Conservation (phyloP, 2,113 vertebrate species). For the Euleptes europaea region DNA sequence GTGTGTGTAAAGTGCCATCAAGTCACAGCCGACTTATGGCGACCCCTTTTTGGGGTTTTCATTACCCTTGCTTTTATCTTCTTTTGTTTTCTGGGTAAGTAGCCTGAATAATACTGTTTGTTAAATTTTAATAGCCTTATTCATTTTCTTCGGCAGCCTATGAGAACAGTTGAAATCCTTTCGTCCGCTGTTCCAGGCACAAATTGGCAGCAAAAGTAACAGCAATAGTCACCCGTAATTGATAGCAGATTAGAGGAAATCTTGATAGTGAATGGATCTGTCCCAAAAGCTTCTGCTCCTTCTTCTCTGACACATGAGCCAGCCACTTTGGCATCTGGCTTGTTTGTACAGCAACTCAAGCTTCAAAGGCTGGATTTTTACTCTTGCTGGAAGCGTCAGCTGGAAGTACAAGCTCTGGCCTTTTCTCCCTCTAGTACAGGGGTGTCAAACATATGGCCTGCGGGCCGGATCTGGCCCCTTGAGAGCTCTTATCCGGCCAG, state of each 20-base stretch:
- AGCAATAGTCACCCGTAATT: slow-evolving; percentile 32
- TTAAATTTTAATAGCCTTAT: slow-evolving; percentile 36
- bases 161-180: slow-evolving; percentile 37
- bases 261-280: slow-evolving; percentile 17
- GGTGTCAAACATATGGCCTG: no score
- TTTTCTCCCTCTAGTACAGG: background rate
- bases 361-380: slow-evolving; percentile 27
- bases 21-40: no score
- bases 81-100: slow-evolving; percentile 33
- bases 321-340: slow-evolving; percentile 43
- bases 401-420: slow-evolving; percentile 2
- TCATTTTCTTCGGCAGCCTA: slow-evolving; percentile 5
- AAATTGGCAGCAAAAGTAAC: slow-evolving; percentile 43
- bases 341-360: slow-evolving; percentile 44
- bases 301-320: slow-evolving; percentile 23
- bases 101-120: slow-evolving; percentile 32
- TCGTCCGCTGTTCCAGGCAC: slow-evolving; percentile 26
- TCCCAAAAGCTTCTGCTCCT: slow-evolving; percentile 15
- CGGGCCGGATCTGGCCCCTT: no score
- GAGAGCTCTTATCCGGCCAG: no score
- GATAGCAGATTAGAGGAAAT: slow-evolving; percentile 40
- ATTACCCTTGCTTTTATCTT: slow-evolving; percentile 9
- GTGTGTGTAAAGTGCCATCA: no score
- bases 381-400: slow-evolving; percentile 28
- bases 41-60: no score